Base-by-base conservation (phyloP, 2,113 vertebrate genomes). In the Nothoprocta pentlandii region DNA sequence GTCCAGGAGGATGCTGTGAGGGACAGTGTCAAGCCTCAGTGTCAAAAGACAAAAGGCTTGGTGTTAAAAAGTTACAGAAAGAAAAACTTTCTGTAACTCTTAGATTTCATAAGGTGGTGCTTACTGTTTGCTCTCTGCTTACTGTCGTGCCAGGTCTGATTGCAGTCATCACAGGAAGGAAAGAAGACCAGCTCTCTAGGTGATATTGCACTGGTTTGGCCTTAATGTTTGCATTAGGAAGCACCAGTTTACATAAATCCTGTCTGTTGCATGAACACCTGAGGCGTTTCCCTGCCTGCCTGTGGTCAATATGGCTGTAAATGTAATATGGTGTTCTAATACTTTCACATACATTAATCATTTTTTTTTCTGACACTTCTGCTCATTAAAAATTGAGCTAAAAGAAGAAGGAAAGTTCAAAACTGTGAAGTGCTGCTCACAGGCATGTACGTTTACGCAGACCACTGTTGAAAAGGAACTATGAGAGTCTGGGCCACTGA, bases 201-300 rank as follows among this genome's bases (percentile, higher is more conserved):
- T 49, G n/a, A 3, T 30, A 30, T 59, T 1, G 0, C 63, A 13
- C 25, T 19, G 23, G 13, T 73, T 34, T 76, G 66, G 6, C 4
- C 85, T 53, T 23, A 75, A 54, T 0, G 0, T 6, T 36, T 80
- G 58, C 69, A 20, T 20, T 6, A 21, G n/a, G 66, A 8, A 46
- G 62, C 19, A 64, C 3, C 30, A 56, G 3, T 53, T 73, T 66
- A 66, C 16, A 51, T 1, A 10, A 62, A 69, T 58, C 83, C 30
- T 78, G 10, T 5, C n/a, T 3, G 4, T 80, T 64, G 28, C 16
- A 20, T 44, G 9, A 4, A 10, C 16, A 22, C 12, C 13, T 42
- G 16, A 7, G 80, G 80, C 71, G 67, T 22, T 16, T 76, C 21
- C 0, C 4, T 0, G 2, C 1, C 0, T 68, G 9, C 42, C 16